Evolutionary conservation across 2,797 vertebrate genomes (phyloP).

Genomic region (Micrastur ruficollis): DNA sequence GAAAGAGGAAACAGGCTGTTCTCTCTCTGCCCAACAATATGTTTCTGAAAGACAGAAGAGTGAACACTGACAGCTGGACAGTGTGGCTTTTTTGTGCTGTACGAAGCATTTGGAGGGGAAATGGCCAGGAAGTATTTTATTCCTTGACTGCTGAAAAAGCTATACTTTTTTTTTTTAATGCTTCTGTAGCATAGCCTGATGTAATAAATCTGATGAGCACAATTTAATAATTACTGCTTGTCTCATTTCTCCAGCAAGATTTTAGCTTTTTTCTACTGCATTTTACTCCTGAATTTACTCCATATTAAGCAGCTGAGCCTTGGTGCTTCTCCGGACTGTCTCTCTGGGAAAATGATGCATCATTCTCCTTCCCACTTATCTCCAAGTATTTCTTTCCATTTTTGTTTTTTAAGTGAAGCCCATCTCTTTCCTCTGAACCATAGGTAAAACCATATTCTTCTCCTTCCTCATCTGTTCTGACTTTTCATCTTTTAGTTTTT

Average conservation of each 20-base stretch:
- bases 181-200: background rate
- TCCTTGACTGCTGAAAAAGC: background rate
- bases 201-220: background rate
- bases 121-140: background rate
- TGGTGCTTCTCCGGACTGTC: background rate
- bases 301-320: background rate
- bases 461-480: background rate
- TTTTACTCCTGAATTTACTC: background rate
- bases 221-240: background rate
- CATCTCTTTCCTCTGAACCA: background rate
- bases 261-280: background rate
- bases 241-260: background rate
- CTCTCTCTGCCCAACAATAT: background rate
- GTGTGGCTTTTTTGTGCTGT: background rate
- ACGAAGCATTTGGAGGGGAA: background rate
- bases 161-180: background rate
- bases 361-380: background rate
- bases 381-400: background rate
- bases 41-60: background rate
- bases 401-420: background rate
- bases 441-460: background rate
- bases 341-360: background rate
- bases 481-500: background rate
- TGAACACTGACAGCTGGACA: background rate
- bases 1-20: background rate